These are phyloP conservation scores for Ariolimax columbianus DNA, from an alignment of 2,888 invertebrate species.

Conservation along the genomic window DNA sequence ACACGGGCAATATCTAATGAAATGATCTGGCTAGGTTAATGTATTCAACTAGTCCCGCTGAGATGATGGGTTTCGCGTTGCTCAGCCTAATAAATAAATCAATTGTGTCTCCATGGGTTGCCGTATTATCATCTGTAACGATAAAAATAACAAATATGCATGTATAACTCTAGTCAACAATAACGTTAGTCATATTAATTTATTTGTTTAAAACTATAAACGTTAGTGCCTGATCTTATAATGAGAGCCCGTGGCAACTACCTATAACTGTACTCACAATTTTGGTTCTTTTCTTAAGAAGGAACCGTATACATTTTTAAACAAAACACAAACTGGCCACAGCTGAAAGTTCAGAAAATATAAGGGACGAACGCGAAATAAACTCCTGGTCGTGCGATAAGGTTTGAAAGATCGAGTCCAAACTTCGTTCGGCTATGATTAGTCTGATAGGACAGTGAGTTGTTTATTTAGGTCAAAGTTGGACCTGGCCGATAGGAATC, in stretches of 20 bases:
- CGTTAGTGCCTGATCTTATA: no score
- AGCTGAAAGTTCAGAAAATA: not conserved
- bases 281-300: no score
- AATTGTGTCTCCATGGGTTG: not conserved
- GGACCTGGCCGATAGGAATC: not conserved
- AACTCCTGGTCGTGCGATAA: slow-evolving; percentile 1
- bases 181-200: no score
- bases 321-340: not conserved
- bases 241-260: no score
- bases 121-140: not conserved
- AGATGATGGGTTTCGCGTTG: not conserved
- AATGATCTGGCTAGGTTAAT: not conserved
- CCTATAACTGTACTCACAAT: no score
- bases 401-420: not conserved
- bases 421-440: slow-evolving; percentile 5
- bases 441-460: slow-evolving; percentile 2
- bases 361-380: not conserved
- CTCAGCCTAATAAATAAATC: not conserved
- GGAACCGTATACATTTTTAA: not conserved
- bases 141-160: not conserved
- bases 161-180: no score
- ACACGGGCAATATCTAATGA: not conserved
- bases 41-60: not conserved
- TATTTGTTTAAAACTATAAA: no score
- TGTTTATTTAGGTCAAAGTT: not conserved